Evolutionary conservation across 1,140 invertebrate genomes (phyloP).

Genomic region (Ceratosolen fusciceps): DNA sequence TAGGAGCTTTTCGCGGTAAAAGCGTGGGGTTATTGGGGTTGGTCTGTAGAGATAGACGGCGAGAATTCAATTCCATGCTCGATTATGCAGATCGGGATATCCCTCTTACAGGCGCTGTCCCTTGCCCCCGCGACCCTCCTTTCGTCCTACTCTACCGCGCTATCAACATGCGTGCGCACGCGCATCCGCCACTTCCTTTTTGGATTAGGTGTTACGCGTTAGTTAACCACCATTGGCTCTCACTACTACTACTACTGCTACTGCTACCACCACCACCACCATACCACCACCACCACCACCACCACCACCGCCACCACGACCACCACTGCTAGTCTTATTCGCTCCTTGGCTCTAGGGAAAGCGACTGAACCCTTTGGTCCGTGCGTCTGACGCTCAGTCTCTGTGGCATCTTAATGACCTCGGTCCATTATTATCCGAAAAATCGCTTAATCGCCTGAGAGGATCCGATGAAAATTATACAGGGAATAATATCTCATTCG

Average conservation of each 20-base stretch:
- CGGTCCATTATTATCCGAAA: neutral
- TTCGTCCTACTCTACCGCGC: neutral
- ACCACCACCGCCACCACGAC: no score
- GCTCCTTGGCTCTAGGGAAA: no score
- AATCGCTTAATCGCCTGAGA: neutral
- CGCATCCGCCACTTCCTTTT: conserved; percentile 41
- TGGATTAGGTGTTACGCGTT: conserved; percentile 50
- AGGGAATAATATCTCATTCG: neutral
- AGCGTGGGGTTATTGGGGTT: conserved; percentile 33
- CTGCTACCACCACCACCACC: no score
- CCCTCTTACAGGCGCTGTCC: conserved; percentile 36
- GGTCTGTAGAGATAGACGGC: conserved; percentile 13
- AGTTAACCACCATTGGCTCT: conserved; percentile 7
- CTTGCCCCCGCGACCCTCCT: neutral
- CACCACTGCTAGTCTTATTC: no score
- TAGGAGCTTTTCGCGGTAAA: conserved; percentile 39
- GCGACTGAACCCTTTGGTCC: neutral
- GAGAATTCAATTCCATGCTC: conserved; percentile 65
- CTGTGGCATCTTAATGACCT: neutral
- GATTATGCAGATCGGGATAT: conserved; percentile 55
- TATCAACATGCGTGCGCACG: neutral
- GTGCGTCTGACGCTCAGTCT: neutral
- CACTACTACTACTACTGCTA: no score
- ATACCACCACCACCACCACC: no score
- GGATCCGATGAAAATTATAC: neutral